Base-by-base conservation (phyloP, 2,888 invertebrate genomes). In the Steinernema hermaphroditum region DNA sequence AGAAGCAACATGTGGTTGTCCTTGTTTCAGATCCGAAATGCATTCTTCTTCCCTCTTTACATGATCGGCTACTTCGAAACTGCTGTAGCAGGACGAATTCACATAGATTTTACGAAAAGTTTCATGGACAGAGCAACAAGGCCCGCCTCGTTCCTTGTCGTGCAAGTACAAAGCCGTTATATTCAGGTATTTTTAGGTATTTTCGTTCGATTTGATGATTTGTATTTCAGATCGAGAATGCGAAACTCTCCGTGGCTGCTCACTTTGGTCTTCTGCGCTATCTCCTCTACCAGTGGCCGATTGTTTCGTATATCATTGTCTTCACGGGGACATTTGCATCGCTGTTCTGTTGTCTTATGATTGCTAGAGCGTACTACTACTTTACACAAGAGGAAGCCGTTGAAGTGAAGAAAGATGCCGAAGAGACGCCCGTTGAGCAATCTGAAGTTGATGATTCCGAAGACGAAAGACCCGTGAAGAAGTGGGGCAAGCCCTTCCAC, bases 81-180 rank as follows among this genome's bases (percentile, higher is more conserved):
- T 9, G 50, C 62, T 6, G 43, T 44, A 14, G 29, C 78, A 22
- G 68, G 54, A 16, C 24, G 29, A 32, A 22, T 75, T 19, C 37
- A 49, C 27, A 46, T 79, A n/a, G 43, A 71, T 1, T 79, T 79
- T 32, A 69, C 77, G n/a, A 73, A 69, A 12, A 73, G 76, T 27
- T 80, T 78, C 50, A 71, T 74, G 22, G 82, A 81, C 44, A 71
- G 27, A 14, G 24, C 68, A 1, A 71, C 72, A 0, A 57, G 54
- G 8, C 73, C 76, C 8, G 77, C 83, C 0, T 68, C 71, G 0
- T 76, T 73, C 44, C 50, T 85, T 16, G 72, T 76, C 22, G 81
- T 82, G 34, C 79, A 83, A 32, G 71, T 85, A 62, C 83, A 85
- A 49, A 83, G 83, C 72, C 79, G 81, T 70, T 82, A 80, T 74